A percentile compares a stretch with the other conserved stretches of the same genome.
Conservation (phyloP, 2,888 invertebrate species). For the Pristionchus maxplancki region DNA sequence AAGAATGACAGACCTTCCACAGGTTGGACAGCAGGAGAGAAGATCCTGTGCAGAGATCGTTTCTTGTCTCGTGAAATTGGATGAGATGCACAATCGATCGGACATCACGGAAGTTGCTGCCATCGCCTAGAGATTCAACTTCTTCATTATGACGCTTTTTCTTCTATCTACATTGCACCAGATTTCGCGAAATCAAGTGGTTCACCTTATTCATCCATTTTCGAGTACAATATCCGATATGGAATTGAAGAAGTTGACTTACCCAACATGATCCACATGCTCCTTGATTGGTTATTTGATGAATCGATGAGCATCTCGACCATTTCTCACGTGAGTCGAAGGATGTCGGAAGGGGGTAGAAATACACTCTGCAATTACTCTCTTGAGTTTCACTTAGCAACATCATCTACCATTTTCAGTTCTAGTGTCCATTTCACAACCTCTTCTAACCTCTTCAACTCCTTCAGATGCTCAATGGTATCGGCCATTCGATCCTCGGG, state of each 20-base stretch:
- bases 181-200: neutral
- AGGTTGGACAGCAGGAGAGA: constrained; percentile 77
- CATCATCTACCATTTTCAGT: too few relatives aligned
- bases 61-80: constrained; percentile 72
- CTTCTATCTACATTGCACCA: neutral
- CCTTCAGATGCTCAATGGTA: constrained; percentile 51
- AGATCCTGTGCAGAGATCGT: constrained; percentile 78
- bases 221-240: too few relatives aligned
- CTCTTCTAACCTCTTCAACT: constrained; percentile 52
- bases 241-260: too few relatives aligned
- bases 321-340: constrained; percentile 77
- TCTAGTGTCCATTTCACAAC: too few relatives aligned
- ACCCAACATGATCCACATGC: constrained; percentile 69
- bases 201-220: neutral
- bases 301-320: constrained; percentile 65
- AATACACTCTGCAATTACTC: neutral
- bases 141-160: neutral
- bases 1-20: constrained; percentile 73
- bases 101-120: constrained; percentile 67
- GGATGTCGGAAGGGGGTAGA: constrained; percentile 34
- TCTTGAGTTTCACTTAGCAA: neutral
- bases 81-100: constrained; percentile 78
- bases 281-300: constrained; percentile 63
- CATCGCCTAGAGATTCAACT: constrained; percentile 57
- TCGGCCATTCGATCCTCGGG: constrained; percentile 43